Base-by-base conservation (phyloP, 2,113 vertebrate species). In the Dipodomys ordii region DNA sequence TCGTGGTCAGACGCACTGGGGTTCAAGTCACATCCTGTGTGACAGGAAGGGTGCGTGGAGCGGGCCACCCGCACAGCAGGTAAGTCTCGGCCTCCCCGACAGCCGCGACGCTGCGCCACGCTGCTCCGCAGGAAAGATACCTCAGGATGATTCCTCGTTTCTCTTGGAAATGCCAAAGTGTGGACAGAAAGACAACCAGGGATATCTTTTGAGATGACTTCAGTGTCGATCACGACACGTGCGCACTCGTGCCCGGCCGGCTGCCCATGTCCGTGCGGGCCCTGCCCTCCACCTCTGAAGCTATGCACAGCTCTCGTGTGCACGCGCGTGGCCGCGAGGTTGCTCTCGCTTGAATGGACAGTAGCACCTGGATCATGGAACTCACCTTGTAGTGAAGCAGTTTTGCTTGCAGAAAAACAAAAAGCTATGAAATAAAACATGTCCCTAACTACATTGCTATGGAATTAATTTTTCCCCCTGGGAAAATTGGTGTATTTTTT, bases 351-450 rank as follows among this genome's bases (percentile, higher is more conserved):
- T 98, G 98, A 98, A 98, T 99, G 99, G 98, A 98, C 98, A 98
- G 98, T 98, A 99, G 99, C 98, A 98, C 98, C 94, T 99, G 98
- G 99, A 99, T 97, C 98, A 98, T 98, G 97, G 96, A 98, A 98
- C 97, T 98, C 98, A 98, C 99, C 99, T 99, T 99, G 99, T 99
- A 99, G 99, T 98, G 99, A 98, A 98, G 98, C 98, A 98, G 83
- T 99, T 98, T 98, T 98, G 99, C 99, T 99, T 99, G 99, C 99
- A 98, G 98, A 99, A 98, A 57, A 57, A 18, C 12, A 57, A 57
- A 57, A 11, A 96, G 98, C 98, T 99, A 98, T 83, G 28, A 98
- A 98, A 98, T 98, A 98, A 98, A 98, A 98, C 96, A 97, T 95
- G 96, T 97, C 97, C 98, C 98, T 98, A 98, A 98, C 97, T 97